Evolutionary conservation across 2,888 invertebrate species (phyloP).

Genomic region (Epicampocera succincta): DNA sequence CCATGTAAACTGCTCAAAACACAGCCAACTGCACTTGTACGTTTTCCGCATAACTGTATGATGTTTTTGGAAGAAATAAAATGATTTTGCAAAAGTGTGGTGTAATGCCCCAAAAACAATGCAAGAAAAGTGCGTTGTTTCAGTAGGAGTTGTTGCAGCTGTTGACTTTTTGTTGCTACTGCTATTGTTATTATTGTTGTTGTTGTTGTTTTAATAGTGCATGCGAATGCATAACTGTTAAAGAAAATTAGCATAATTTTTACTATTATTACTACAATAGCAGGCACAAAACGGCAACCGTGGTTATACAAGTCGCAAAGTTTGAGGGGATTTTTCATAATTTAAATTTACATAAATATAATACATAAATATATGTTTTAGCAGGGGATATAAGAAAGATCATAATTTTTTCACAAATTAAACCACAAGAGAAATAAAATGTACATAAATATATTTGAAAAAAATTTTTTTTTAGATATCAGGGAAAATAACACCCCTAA

Average conservation of each 20-base stretch:
- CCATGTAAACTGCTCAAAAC: conserved; percentile 26
- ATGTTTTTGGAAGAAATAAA: conserved; percentile 31
- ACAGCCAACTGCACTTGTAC: neutral
- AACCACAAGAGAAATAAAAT: too few relatives aligned
- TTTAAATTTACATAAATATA: neutral
- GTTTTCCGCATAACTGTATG: conserved; percentile 5
- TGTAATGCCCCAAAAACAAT: conserved; percentile 18
- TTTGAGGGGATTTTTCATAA: neutral
- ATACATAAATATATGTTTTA: too few relatives aligned
- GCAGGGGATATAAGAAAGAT: too few relatives aligned
- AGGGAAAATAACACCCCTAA: too few relatives aligned
- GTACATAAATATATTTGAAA: too few relatives aligned
- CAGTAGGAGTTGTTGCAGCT: conserved; percentile 12
- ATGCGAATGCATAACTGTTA: conserved; percentile 64
- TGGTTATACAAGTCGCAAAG: neutral
- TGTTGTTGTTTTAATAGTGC: conserved; percentile 21
- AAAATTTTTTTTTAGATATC: too few relatives aligned
- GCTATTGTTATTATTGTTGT: conserved; percentile 3
- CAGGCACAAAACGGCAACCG: conserved; percentile 7
- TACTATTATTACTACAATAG: conserved; percentile 40
- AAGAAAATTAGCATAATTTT: conserved; percentile 68
- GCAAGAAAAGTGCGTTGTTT: conserved; percentile 18
- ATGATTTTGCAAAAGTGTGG: conserved; percentile 28
- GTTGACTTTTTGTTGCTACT: neutral
- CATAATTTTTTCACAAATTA: too few relatives aligned